Conservation (phyloP, 2,113 vertebrate species). For the Phalacrocorax pelagicus region DNA sequence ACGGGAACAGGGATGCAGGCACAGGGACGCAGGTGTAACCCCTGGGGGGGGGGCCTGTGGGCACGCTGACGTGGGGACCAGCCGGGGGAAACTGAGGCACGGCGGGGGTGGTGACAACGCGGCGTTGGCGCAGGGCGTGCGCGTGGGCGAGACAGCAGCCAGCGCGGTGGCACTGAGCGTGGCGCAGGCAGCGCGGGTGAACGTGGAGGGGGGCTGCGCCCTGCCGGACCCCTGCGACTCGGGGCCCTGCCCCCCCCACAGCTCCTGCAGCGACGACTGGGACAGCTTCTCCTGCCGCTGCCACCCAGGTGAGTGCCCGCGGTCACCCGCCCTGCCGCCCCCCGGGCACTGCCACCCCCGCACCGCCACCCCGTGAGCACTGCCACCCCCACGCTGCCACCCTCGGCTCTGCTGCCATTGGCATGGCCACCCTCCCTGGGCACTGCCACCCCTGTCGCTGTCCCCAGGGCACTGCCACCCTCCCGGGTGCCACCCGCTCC, state of each 20-base stretch:
- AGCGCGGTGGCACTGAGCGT: constrained; percentile 69
- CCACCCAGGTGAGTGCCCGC: too few relatives aligned
- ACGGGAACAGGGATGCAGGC: background rate
- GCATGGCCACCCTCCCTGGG: too few relatives aligned
- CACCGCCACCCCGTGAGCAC: constrained; percentile 39
- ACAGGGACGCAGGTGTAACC: fast-evolving
- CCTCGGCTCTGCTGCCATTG: background rate
- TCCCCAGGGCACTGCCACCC: background rate
- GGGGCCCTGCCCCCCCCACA: constrained; percentile 86
- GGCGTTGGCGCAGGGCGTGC: constrained; percentile 76
- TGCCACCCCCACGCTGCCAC: background rate
- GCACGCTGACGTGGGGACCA: background rate
- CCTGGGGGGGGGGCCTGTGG: too few relatives aligned
- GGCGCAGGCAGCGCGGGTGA: constrained; percentile 77
- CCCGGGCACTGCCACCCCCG: too few relatives aligned
- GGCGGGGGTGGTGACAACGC: background rate
- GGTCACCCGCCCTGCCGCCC: too few relatives aligned
- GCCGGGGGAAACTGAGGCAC: background rate
- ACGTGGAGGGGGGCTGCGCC: constrained; percentile 86
- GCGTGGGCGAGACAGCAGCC: constrained; percentile 70
- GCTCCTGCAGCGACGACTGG: constrained; percentile 83
- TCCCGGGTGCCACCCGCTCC: background rate
- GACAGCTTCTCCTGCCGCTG: too few relatives aligned
- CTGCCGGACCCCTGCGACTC: constrained; percentile 87
- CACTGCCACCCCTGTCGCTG: background rate